Base-by-base conservation (phyloP, 2,888 invertebrate genomes). In the Papilio demoleus region DNA sequence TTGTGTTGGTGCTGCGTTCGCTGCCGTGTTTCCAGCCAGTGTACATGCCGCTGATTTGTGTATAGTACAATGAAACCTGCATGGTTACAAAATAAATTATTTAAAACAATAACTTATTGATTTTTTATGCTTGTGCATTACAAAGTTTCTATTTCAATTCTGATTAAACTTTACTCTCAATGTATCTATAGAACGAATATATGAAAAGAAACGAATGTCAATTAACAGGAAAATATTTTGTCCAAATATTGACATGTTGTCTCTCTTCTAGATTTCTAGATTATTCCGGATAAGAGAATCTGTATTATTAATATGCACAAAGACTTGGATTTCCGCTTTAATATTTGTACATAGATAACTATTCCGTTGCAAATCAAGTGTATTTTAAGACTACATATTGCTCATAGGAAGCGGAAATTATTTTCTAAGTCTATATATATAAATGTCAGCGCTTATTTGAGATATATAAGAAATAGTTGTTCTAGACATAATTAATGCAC, bases 41-140 rank as follows among this genome's bases (percentile, higher is more conserved):
- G 76, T 94, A 94, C 65, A 98, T 87, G 1, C 97, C 98, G 79
- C 95, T 94, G 70, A 97, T 88, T 90, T 98, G 98, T 24, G 93
- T 93, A 81, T 97, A 95, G 79, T 96, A 95, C 64, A 97, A 85
- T 63, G 94, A 94, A 60, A 97, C 95, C 95, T 95, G 79, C 17
- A 79, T 80, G 70, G 56, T 53, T 34, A 22, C 12, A 11, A 47
- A 22, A 47, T 2, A 22, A 47, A 22, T 22, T 0, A n/a, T n/a
- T n/a, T n/a, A n/a, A n/a, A n/a, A n/a, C n/a, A n/a, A n/a, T n/a
- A n/a, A n/a, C n/a, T n/a, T n/a, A n/a, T n/a, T n/a, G n/a, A n/a
- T n/a, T n/a, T n/a, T n/a, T n/a, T n/a, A n/a, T n/a, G n/a, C n/a
- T n/a, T n/a, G n/a, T n/a, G n/a, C n/a, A n/a, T n/a, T n/a, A n/a